These are phyloP conservation scores for Tigriopus californicus DNA, from an alignment of 2,888 invertebrate genomes.

Conservation along the genomic window DNA sequence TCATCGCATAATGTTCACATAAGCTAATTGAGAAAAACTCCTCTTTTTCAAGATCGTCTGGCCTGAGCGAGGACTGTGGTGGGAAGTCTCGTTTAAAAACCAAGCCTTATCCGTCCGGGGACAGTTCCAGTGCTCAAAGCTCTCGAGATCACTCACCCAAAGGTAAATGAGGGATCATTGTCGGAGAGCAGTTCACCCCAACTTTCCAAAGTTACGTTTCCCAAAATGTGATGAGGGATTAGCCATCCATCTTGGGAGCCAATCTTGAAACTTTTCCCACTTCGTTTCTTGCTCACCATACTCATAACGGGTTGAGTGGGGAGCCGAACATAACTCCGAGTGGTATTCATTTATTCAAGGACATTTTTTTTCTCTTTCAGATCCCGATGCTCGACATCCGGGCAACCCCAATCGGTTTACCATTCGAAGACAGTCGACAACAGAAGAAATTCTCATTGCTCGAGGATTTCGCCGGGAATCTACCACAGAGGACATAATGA, in stretches of 20 bases:
- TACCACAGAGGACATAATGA: conserved; percentile 80
- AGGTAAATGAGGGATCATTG: neutral
- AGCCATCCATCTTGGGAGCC: too few relatives aligned
- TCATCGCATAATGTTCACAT: too few relatives aligned
- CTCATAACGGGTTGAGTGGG: too few relatives aligned
- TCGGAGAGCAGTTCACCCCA: too few relatives aligned
- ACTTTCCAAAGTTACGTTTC: too few relatives aligned
- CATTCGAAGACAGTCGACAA: conserved; percentile 57
- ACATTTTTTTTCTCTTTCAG: too few relatives aligned
- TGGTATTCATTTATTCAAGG: too few relatives aligned
- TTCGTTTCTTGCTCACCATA: too few relatives aligned
- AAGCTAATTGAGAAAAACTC: too few relatives aligned
- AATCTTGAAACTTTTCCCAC: too few relatives aligned
- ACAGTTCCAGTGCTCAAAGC: conserved; percentile 3
- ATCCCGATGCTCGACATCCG: neutral
- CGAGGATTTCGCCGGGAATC: conserved; percentile 70
- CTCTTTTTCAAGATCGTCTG: conserved; percentile 4
- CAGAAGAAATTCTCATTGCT: conserved; percentile 74
- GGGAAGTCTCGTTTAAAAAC: neutral
- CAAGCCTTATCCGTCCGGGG: neutral
- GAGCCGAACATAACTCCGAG: too few relatives aligned
- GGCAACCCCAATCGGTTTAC: neutral
- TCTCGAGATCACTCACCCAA: conserved; percentile 8
- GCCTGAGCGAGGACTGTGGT: neutral
- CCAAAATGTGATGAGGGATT: too few relatives aligned